phyloP scores from a whole-genome alignment of 2,113 vertebrate species.

The Cyprinodon tularosa region DNA sequence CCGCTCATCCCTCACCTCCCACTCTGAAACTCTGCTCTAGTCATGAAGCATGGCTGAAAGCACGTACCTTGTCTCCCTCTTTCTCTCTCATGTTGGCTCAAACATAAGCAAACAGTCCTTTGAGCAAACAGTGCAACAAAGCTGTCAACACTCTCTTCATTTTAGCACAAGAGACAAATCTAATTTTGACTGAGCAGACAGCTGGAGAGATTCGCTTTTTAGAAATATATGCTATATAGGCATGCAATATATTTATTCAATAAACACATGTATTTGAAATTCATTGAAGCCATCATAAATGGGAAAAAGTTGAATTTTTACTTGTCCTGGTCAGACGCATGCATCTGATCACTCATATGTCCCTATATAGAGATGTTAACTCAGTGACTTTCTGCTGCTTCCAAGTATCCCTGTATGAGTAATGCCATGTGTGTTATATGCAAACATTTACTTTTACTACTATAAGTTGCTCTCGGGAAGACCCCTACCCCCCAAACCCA shows the following conservation, averaged over 20 bases:
- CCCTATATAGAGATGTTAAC: not conserved
- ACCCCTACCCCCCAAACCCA: not conserved
- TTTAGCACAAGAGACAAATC: slow-evolving; percentile 11
- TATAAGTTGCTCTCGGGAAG: slow-evolving; percentile 12
- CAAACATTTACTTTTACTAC: slow-evolving; percentile 41
- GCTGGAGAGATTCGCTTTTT: not conserved
- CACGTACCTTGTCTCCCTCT: slow-evolving; percentile 79
- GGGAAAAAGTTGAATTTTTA: not conserved
- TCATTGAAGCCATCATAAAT: not conserved
- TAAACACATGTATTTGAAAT: not conserved
- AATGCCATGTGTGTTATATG: slow-evolving; percentile 24
- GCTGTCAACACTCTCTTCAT: slow-evolving; percentile 56
- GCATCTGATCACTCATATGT: not conserved
- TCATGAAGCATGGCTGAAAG: slow-evolving; percentile 75
- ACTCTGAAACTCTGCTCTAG: slow-evolving; percentile 52
- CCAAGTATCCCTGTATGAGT: slow-evolving; percentile 24
- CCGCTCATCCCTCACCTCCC: slow-evolving; percentile 61
- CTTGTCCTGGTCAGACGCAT: not conserved
- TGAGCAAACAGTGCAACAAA: slow-evolving; percentile 73
- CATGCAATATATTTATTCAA: not conserved
- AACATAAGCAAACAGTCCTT: slow-evolving; percentile 79
- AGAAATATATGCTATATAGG: not conserved
- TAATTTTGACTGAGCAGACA: slow-evolving; percentile 29
- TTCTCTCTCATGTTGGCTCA: slow-evolving; percentile 75
- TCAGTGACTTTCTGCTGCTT: slow-evolving; percentile 31